Evolutionary conservation across 2,888 invertebrate genomes (phyloP), one percentile per base, ranked within the genome.

Genomic region (Cataglyphis rosenhaueri): DNA sequence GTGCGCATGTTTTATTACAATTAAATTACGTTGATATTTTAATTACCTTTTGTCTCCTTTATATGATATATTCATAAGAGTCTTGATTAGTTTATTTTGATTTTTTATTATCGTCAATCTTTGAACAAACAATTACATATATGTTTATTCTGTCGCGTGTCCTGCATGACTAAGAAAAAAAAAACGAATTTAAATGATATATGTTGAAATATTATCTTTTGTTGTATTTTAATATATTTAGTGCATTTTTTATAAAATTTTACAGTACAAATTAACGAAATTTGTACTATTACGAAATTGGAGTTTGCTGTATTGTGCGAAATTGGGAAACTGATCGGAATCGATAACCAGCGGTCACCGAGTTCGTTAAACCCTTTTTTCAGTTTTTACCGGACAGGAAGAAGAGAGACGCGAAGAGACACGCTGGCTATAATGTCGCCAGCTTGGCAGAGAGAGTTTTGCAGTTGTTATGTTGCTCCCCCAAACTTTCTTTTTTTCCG

Each of bases 281-380:
- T n/a, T 48, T n/a, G 8, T n/a, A 52, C n/a, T n/a, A 8, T 52
- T n/a, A n/a, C n/a, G 52, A 52, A 52, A 52, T 52, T 52, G 18
- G n/a, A 35, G 32, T 32, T 48, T 12, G 38, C 10, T 44, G 59
- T n/a, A 52, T 38, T 29, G 29, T 25, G 70, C 61, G 18, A 84
- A 82, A 86, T 86, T 68, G 71, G 73, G 64, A 44, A 76, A 76
- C 55, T 82, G 83, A 84, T 84, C 86, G 90, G 89, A 91, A 92
- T 91, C 89, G 92, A 93, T 92, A 91, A 86, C 74, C 88, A 86
- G 89, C 92, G 91, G 92, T 92, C 90, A 91, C 84, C 87, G 88
- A 92, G 92, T 91, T 91, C 91, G 89, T 88, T 89, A 88, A 86
- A 86, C 64, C 89, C 87, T 89, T 91, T 91, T 91, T 87, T 52